phyloP scores from a whole-genome alignment of 2,113 vertebrate species.

The Corythornis vintsioides region DNA sequence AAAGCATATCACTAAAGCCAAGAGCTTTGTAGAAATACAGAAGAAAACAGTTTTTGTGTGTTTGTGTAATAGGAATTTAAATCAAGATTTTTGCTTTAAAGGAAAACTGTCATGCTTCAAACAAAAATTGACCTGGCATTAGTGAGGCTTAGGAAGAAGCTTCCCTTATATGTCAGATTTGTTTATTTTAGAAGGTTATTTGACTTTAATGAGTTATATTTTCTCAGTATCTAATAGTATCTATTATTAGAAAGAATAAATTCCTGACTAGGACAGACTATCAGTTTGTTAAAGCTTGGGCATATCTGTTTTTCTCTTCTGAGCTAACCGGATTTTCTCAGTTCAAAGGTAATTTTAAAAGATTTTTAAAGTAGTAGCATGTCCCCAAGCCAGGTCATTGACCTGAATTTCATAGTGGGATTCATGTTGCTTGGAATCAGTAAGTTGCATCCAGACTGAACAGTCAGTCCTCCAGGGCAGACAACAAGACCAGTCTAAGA shows the following conservation, averaged over 20 bases:
- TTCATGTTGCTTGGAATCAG: neutral
- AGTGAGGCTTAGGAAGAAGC: neutral
- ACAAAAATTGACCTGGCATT: neutral
- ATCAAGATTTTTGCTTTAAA: neutral
- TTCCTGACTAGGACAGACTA: neutral
- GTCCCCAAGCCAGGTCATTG: accelerated
- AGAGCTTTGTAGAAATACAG: neutral
- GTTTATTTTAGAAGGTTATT: neutral
- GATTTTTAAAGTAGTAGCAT: neutral
- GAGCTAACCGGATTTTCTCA: constrained; percentile 3
- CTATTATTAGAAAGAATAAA: neutral
- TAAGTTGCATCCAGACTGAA: neutral
- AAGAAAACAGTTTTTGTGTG: neutral
- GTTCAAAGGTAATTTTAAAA: neutral
- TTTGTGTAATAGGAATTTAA: neutral
- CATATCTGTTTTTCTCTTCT: neutral
- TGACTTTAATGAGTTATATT: neutral
- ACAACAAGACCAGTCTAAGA: neutral
- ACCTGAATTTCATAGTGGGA: neutral
- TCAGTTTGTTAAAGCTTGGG: neutral
- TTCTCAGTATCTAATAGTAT: neutral
- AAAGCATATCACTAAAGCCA: neutral
- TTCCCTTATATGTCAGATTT: neutral
- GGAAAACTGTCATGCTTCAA: neutral
- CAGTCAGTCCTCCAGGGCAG: neutral